A percentile compares a stretch with the other conserved stretches of the same genome.
phyloP scores from a whole-genome alignment of 2,113 vertebrate species.

The Forbesichthys papilliferus region DNA sequence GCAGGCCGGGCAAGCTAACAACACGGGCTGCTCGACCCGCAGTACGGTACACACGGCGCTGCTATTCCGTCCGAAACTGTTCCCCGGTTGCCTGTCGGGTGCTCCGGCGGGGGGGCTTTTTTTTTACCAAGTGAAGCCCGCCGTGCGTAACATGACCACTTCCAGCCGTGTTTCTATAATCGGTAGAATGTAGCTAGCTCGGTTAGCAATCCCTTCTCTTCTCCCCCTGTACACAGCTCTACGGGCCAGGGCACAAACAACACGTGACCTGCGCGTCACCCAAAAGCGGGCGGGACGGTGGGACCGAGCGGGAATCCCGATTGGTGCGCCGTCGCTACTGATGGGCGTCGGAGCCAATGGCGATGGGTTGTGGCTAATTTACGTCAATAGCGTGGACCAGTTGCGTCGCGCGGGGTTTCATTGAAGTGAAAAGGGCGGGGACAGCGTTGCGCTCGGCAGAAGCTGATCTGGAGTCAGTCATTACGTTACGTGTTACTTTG shows the following conservation, averaged over 20 bases:
- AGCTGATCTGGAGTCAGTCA: slow-evolving; percentile 33
- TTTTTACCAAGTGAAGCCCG: slow-evolving; percentile 55
- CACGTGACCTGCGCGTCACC: slow-evolving; percentile 81
- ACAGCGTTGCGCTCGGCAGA: background rate
- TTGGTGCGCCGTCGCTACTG: slow-evolving; percentile 40
- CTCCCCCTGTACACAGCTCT: slow-evolving; percentile 76
- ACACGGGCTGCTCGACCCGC: slow-evolving; percentile 43
- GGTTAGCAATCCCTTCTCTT: slow-evolving; percentile 62
- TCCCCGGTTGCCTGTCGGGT: slow-evolving; percentile 3
- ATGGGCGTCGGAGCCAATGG: slow-evolving; percentile 21
- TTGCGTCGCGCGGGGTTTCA: slow-evolving; percentile 42
- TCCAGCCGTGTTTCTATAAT: slow-evolving; percentile 54
- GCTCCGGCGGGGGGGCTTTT: slow-evolving; percentile 42
- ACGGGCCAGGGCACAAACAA: slow-evolving; percentile 85
- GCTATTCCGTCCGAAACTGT: slow-evolving; percentile 24
- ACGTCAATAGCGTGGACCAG: slow-evolving; percentile 63
- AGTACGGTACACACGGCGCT: slow-evolving; percentile 38
- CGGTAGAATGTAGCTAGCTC: slow-evolving; percentile 66
- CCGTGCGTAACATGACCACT: slow-evolving; percentile 72
- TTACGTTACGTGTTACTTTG: background rate
- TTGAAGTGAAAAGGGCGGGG: slow-evolving; percentile 42
- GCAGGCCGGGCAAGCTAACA: slow-evolving; percentile 62
- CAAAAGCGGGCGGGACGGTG: slow-evolving; percentile 39
- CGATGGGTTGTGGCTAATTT: background rate
- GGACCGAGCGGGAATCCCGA: background rate